A percentile compares a stretch with the other conserved stretches of the same genome.
Evolutionary conservation across 2,888 invertebrate species (phyloP).

Genomic region (Maniola hyperantus): DNA sequence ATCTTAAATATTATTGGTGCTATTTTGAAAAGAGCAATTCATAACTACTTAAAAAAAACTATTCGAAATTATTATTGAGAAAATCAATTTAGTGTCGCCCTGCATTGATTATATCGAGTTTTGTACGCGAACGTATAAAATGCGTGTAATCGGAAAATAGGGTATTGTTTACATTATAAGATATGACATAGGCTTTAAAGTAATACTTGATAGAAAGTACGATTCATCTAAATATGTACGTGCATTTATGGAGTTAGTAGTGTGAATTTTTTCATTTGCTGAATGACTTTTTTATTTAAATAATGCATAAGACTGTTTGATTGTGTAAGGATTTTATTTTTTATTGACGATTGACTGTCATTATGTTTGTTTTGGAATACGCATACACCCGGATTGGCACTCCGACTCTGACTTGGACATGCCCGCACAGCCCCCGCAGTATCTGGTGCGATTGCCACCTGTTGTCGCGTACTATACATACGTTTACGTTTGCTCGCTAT

Average conservation of each 20-base stretch:
- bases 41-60: neutral
- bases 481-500: constrained; percentile 19
- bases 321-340: constrained; percentile 65
- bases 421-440: too few species aligned
- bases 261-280: constrained; percentile 46
- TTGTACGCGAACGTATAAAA: constrained; percentile 63
- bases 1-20: constrained; percentile 36
- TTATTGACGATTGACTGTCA: constrained; percentile 69
- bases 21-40: constrained; percentile 34
- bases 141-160: constrained; percentile 75
- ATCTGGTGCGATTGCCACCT: too few species aligned
- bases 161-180: constrained; percentile 66
- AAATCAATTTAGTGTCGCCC: constrained; percentile 43
- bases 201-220: constrained; percentile 51
- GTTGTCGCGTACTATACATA: too few species aligned
- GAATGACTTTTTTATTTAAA: constrained; percentile 54
- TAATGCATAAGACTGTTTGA: constrained; percentile 74
- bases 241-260: constrained; percentile 61
- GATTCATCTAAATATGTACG: constrained; percentile 46
- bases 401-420: too few species aligned
- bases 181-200: constrained; percentile 64
- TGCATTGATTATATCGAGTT: constrained; percentile 73
- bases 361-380: constrained; percentile 50
- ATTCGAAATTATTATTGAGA: constrained; percentile 5
- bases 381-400: too few species aligned